Conservation (phyloP, 2,888 invertebrate species). For the Tipula helvola region DNA sequence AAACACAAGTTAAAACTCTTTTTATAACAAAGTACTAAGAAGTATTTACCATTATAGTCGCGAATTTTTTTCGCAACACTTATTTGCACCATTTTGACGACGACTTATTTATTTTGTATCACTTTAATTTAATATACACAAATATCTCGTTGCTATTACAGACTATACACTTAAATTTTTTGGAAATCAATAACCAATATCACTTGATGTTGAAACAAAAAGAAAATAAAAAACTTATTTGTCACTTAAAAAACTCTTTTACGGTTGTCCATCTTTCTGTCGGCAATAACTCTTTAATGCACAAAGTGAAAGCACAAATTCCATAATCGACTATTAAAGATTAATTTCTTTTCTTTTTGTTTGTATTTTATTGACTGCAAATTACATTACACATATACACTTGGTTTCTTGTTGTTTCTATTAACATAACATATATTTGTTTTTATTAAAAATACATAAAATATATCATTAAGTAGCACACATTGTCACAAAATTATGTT, state of each 20-base stretch:
- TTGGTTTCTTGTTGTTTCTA: neutral
- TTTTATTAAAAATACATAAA: neutral
- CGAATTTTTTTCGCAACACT: neutral
- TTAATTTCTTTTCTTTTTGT: neutral
- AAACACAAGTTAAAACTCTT: neutral
- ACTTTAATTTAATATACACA: neutral
- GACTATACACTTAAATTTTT: neutral
- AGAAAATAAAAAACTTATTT: neutral
- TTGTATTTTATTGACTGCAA: neutral
- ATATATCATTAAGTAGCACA: neutral
- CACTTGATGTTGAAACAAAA: neutral
- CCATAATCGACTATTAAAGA: neutral
- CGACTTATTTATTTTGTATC: neutral
- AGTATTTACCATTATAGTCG: neutral
- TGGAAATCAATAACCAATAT: neutral
- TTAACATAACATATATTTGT: neutral
- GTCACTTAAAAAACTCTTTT: neutral
- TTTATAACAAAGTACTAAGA: neutral
- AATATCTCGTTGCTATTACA: neutral
- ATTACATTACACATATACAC: neutral
- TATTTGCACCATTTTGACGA: neutral
- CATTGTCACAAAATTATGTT: neutral
- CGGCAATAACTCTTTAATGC: neutral
- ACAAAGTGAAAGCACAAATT: neutral
- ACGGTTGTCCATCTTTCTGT: neutral